Base-by-base conservation (phyloP, 2,888 invertebrate species). In the Bimastos eiseni region DNA sequence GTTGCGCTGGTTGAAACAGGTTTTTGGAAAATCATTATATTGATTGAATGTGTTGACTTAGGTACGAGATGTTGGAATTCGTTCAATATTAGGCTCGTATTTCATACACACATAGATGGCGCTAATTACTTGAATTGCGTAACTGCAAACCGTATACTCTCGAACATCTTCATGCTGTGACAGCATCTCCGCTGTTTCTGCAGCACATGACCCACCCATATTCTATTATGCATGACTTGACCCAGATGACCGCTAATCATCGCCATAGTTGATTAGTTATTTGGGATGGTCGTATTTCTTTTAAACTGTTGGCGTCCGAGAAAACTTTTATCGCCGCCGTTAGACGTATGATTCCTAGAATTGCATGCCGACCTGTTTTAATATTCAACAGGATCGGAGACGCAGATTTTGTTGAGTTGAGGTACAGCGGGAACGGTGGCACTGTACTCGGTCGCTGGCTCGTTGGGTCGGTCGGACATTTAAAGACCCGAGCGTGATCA, bases 171-270 rank as follows among this genome's bases (percentile, higher is more conserved):
- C 30, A n/a, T n/a, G n/a, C n/a, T n/a, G 30, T 86, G 13, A 30
- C 24, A 36, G 37, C 86, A 86, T 86, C 36, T 84, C 33, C 37
- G 86, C 86, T 34, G 21, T 86, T 37, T 34, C 86, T 36, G 86
- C 86, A 86, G 34, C 86, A 36, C 37, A 34, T 37, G 37, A 86
- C 86, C 86, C 36, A 33, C 34, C 86, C 37, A 86, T 37, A 86
- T 34, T n/a, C 36, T 24, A 86, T 34, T 86, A 86, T 86, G 86
- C 86, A 37, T 86, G 86, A 86, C 86, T 8, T 34, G 86, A 86
- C 86, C 86, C 36, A 86, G 86, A 86, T 86, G n/a, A 37, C 37
- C 36, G n/a, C 86, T 37, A 86, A 86, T 86, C 70, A 70, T n/a
- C 70, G 70, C 30, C 70, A 70, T 70, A 70, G 70, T 70, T n/a